A percentile compares a stretch with the other conserved stretches of the same genome.
Evolutionary conservation across 2,113 vertebrate species (phyloP).

Genomic region (Psittacus erithacus): DNA sequence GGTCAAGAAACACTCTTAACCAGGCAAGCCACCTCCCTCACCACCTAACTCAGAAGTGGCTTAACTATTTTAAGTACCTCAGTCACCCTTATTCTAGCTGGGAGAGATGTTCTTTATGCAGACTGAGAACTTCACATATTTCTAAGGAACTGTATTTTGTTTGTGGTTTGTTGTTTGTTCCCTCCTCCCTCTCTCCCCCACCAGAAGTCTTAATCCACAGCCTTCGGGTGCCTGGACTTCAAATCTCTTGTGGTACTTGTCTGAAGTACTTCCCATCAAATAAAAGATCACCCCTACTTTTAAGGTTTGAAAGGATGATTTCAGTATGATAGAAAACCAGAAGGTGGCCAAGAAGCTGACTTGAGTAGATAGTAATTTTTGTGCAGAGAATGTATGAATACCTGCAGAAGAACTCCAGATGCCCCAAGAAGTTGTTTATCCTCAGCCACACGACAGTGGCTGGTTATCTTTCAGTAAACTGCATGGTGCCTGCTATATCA

Average conservation of each 20-base stretch:
- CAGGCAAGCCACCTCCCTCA: background rate
- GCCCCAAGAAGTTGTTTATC: background rate
- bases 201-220: background rate
- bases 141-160: background rate
- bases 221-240: background rate
- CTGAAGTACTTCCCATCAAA: background rate
- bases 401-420: background rate
- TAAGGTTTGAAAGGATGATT: background rate
- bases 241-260: background rate
- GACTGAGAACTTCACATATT: background rate
- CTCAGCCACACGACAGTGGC: background rate
- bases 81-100: background rate
- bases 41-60: background rate
- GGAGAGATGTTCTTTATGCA: background rate
- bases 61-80: background rate
- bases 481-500: rapidly evolving
- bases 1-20: background rate
- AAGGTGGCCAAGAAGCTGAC: background rate
- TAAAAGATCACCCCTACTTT: background rate
- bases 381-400: background rate
- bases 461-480: background rate
- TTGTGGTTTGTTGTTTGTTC: background rate
- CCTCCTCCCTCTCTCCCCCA: too few relatives aligned
- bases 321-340: background rate
- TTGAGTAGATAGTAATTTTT: background rate